phyloP scores from a whole-genome alignment of 2,113 vertebrate genomes.

The Eublepharis macularius region DNA sequence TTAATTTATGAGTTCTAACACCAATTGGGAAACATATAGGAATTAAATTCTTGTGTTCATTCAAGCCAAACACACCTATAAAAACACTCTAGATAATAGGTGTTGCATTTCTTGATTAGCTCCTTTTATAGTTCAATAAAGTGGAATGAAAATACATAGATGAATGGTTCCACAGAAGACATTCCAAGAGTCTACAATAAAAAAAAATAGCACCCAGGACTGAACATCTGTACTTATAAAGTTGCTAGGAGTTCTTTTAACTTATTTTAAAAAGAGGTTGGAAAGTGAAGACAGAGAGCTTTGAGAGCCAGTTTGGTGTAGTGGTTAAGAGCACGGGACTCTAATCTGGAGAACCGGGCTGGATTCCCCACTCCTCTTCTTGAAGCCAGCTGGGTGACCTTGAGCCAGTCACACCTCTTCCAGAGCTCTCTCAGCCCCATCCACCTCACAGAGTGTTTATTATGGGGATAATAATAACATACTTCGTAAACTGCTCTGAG shows the following conservation, averaged over 20 bases:
- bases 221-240: not conserved
- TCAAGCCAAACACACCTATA: constrained; percentile 27
- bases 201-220: constrained; percentile 3
- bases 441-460: too few species aligned
- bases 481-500: too few species aligned
- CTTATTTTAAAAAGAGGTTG: constrained; percentile 6
- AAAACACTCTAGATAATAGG: constrained; percentile 24
- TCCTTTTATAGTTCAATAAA: constrained; percentile 12
- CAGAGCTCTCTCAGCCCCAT: too few species aligned
- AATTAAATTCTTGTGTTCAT: not conserved
- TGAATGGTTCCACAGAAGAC: not conserved
- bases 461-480: too few species aligned
- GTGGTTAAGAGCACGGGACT: too few species aligned
- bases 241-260: not conserved
- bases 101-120: constrained; percentile 23
- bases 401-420: too few species aligned
- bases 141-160: constrained; percentile 24
- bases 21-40: constrained; percentile 27
- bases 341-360: too few species aligned
- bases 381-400: too few species aligned
- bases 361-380: too few species aligned
- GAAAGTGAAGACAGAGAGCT: not conserved
- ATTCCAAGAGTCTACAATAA: not conserved
- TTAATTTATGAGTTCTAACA: constrained; percentile 40
- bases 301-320: too few species aligned